These are phyloP conservation scores for Eristalis intricaria DNA, from an alignment of 2,888 invertebrate genomes.

Conservation along the genomic window DNA sequence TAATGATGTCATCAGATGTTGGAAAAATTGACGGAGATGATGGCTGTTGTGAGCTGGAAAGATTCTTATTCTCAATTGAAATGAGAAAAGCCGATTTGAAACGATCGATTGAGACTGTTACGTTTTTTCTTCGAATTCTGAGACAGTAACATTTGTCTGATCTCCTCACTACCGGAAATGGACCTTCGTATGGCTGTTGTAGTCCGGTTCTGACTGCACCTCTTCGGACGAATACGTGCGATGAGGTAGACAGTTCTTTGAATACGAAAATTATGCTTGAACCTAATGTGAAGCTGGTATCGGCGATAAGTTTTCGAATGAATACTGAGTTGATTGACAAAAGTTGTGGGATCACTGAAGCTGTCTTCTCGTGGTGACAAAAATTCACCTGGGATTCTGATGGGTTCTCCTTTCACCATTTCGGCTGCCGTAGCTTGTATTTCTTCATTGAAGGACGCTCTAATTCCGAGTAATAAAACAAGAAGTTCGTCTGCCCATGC, in stretches of 20 bases:
- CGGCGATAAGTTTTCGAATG: background rate
- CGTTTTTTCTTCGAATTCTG: no score
- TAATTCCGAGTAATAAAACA: conserved; percentile 76
- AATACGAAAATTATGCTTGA: conserved; percentile 3
- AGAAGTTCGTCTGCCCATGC: conserved; percentile 73
- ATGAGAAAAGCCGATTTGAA: no score
- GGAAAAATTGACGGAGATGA: no score
- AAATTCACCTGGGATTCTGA: conserved; percentile 69
- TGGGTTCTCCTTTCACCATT: conserved; percentile 74
- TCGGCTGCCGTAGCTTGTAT: conserved; percentile 73
- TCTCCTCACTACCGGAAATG: no score
- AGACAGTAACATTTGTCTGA: no score
- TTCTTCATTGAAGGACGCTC: conserved; percentile 74
- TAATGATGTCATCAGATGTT: no score
- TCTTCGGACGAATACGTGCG: background rate
- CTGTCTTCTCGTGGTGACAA: conserved; percentile 15
- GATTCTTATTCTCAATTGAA: no score
- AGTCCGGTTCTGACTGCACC: conserved; percentile 11
- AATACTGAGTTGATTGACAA: background rate
- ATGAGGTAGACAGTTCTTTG: conserved; percentile 8
- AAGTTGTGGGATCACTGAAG: background rate
- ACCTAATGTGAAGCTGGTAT: background rate
- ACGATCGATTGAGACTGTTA: no score
- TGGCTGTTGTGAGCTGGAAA: no score
- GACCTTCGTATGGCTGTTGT: conserved; percentile 1